Evolutionary conservation across 2,797 vertebrate species (phyloP), one percentile per base, ranked within the genome.

Genomic region (Scleropages formosus): DNA sequence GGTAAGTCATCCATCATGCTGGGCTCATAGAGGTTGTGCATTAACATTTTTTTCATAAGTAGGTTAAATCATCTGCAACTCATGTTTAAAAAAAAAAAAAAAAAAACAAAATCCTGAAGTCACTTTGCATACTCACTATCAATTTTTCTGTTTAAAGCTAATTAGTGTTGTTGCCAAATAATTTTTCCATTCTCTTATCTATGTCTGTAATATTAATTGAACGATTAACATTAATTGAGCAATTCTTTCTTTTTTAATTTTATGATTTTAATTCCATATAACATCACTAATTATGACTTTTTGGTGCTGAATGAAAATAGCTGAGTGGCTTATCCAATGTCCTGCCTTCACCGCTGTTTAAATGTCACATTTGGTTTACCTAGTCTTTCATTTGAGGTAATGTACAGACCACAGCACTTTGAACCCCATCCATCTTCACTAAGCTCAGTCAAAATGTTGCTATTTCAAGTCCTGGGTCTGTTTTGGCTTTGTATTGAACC

Each of bases 21-120:
- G 49, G 53, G 56, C 24, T 56, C 44, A 53, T 22, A 26, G 16
- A 49, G 68, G 27, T 31, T 56, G 8, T 31, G 31, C 26, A 27
- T 65, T 39, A 31, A 56, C 53, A 56, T 56, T 56, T 65, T 56
- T n/a, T n/a, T n/a, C n/a, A n/a, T 56, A 58, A 70, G 70, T 27
- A 27, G 70, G 46, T 26, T 26, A 53, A 39, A 69, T 69, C 4
- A 1, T 7, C 44, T 22, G 15, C 53, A 69, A 56, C 26, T 70
- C 13, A 47, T 70, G 22, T 70, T 70, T 53, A 7, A 53, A 53
- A 7, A 7, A 13, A 53, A 7, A 7, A 53, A 53, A 53, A 53
- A 7, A 7, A 13, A 53, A 7, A 7, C 53, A 53, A 24, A 0
- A 47, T 70, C 20, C 24, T 53, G 16, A 13, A 15, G 1, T 70